A percentile compares a stretch with the other conserved stretches of the same genome.
These are phyloP conservation scores for Grallaria varia DNA, from an alignment of 2,113 vertebrate species.

Conservation along the genomic window DNA sequence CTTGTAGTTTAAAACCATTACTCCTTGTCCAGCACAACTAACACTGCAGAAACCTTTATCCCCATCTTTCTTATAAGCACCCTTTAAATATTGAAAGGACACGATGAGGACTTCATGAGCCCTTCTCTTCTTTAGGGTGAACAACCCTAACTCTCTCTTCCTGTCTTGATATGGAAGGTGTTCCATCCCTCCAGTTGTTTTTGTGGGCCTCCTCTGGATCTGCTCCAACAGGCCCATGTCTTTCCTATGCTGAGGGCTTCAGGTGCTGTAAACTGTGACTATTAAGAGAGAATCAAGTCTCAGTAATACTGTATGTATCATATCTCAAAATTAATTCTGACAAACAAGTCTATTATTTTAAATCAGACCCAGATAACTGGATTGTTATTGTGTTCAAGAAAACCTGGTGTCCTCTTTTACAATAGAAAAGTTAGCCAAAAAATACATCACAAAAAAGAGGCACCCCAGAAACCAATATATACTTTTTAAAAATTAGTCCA, in stretches of 20 bases:
- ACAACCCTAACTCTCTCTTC: background rate
- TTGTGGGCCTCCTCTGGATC: background rate
- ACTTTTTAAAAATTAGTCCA: background rate
- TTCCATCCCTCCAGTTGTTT: background rate
- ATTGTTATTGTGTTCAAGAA: background rate
- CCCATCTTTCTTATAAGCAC: background rate
- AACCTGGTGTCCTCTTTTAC: background rate
- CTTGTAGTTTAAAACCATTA: background rate
- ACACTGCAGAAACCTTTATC: background rate
- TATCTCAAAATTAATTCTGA: background rate
- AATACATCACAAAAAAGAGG: background rate
- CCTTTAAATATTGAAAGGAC: background rate
- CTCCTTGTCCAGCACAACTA: background rate
- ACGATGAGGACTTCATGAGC: background rate
- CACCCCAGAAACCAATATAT: background rate
- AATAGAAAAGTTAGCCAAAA: background rate
- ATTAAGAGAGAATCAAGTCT: background rate
- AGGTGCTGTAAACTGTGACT: background rate
- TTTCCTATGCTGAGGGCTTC: background rate
- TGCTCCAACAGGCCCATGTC: background rate
- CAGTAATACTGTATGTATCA: background rate
- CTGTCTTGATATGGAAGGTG: background rate
- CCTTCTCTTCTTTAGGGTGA: background rate
- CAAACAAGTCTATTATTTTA: background rate
- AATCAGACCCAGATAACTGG: background rate